Evolutionary conservation across 2,113 vertebrate genomes (phyloP).

Genomic region (Leptosomus discolor): DNA sequence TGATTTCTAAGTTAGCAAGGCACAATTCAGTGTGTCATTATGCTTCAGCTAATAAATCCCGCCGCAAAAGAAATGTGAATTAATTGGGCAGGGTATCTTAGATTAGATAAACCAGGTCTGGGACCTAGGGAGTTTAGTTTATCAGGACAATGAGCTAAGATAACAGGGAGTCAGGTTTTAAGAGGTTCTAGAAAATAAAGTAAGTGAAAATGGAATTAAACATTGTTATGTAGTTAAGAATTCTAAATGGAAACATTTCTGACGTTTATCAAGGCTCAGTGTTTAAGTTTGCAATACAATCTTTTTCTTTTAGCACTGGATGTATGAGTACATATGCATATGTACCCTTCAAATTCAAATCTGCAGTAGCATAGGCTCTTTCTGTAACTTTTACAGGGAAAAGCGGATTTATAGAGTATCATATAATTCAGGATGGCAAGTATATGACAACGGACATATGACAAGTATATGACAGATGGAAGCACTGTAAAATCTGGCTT

Average conservation of each 20-base stretch:
- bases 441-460: not conserved
- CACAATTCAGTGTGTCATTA: not conserved
- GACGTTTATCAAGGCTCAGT: not conserved
- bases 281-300: not conserved
- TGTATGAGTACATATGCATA: not conserved
- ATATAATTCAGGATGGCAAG: not conserved
- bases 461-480: not conserved
- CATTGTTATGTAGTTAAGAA: not conserved
- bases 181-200: not conserved
- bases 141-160: not conserved
- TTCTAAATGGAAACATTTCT: not conserved
- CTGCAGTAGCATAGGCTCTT: not conserved
- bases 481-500: not conserved
- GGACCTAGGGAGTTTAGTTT: not conserved
- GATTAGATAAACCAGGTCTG: conserved; percentile 3
- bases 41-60: not conserved
- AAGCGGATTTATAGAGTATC: not conserved
- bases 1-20: not conserved
- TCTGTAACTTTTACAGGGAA: not conserved
- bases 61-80: not conserved
- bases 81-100: not conserved
- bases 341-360: not conserved
- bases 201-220: not conserved
- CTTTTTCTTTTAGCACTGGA: not conserved
- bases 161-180: not conserved